Base-by-base conservation (phyloP, 2,797 vertebrate species). In the Fratercula arctica region DNA sequence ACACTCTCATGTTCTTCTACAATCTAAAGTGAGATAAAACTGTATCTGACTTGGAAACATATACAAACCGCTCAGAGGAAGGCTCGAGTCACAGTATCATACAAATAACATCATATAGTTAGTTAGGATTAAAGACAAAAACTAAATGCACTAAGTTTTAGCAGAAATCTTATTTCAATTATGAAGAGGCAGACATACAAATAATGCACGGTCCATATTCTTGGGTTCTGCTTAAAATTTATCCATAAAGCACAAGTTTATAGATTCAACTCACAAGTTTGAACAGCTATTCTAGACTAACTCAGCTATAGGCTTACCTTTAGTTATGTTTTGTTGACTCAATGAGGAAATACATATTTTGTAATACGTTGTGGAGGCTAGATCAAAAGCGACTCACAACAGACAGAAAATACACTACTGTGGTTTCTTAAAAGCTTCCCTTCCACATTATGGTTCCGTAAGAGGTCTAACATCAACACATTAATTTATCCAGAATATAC, bases 1-100 rank as follows among this genome's bases (percentile, higher is more conserved):
- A 99, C 99, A 41, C 99, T 99, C 85, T 98, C 97, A 70, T 99
- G 99, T 86, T 99, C 99, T 95, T 99, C 99, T 76, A 99, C 98
- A 11, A 99, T 99, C 99, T 99, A 78, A 63, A 85, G 53, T 2
- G 69, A 94, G 13, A 95, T 1, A 53, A 82, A 81, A 76, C 28
- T 75, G 16, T 11, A 43, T 63, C 41, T 87, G 83, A 85, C 79
- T 88, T 84, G 96, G 94, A 56, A 93, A 86, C 29, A 66, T 0
- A 28, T 1, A 91, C 26, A 39, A 35, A 29, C 35, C 28, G 53
- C 81, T 78, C 86, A 72, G 37, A 74, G 63, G 19, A 76, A 45
- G 24, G 53, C 53, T 73, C 48, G n/a, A 54, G 20, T 68, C 75
- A 51, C 63, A 59, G 13, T 0, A 45, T 5, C 41, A n/a, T 23